Conservation (phyloP, 1,140 invertebrate species). For the Drosophila triauraria region DNA sequence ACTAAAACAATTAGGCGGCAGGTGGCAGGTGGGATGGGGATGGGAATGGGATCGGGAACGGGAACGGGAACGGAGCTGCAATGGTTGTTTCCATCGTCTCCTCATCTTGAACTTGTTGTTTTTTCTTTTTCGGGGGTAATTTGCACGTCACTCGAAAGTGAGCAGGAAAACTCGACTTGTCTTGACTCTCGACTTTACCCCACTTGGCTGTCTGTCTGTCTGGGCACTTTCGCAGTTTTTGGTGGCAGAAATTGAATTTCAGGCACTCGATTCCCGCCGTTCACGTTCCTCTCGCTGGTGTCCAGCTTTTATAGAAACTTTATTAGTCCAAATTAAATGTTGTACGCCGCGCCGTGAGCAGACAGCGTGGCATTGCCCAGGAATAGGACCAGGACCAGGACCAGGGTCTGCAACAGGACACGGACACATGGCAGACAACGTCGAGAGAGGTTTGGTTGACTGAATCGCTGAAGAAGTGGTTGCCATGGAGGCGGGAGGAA, state of each 20-base stretch:
- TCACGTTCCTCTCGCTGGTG: conserved; percentile 5
- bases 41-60: conserved; percentile 14
- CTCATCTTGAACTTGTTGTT: conserved; percentile 9
- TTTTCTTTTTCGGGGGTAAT: conserved; percentile 60
- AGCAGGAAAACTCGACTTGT: conserved; percentile 67
- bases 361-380: conserved; percentile 69
- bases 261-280: conserved; percentile 25
- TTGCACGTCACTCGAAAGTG: conserved; percentile 75
- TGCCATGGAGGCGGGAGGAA: background rate
- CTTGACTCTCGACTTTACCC: conserved; percentile 38
- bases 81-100: conserved; percentile 20
- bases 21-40: conserved; percentile 59
- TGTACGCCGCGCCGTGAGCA: conserved; percentile 68
- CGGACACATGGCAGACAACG: conserved; percentile 17
- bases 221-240: conserved; percentile 32
- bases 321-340: conserved; percentile 79
- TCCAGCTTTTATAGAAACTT: conserved; percentile 71
- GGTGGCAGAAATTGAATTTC: conserved; percentile 56
- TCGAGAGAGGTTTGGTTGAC: conserved; percentile 16
- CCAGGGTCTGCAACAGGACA: conserved; percentile 17
- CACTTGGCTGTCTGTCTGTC: conserved; percentile 28
- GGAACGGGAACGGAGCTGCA: conserved; percentile 5
- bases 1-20: conserved; percentile 77
- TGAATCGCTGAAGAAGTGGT: conserved; percentile 36
- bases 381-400: conserved; percentile 3